Evolutionary conservation across 1,140 invertebrate genomes (phyloP), one percentile per base, ranked within the genome.

Genomic region (Sarcophaga bullata): DNA sequence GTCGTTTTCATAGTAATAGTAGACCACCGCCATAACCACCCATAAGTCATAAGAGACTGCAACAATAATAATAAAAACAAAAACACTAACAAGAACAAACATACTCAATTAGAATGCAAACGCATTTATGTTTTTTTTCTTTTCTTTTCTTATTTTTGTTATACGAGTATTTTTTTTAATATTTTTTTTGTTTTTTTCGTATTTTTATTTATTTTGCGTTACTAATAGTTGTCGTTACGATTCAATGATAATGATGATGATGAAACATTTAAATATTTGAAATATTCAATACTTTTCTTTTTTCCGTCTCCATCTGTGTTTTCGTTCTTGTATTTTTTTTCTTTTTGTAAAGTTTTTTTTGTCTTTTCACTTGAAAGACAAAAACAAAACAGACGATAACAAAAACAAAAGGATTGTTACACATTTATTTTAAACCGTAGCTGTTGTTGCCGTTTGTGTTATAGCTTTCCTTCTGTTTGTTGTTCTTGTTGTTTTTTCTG

Each of bases 191-290:
- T 8, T 15, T 13, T 58, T 58, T n/a, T n/a, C n/a, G 13, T 58
- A n/a, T 58, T 58, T 58, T 58, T 58, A 19, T 19, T 68, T 37
- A 37, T 37, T 68, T 68, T 68, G 62, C 62, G n/a, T 68, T 68
- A 68, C 62, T 68, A 68, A 68, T 68, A 68, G 62, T 68, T 68
- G 62, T 68, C 62, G 62, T 68, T 68, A 68, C 62, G n/a, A 68
- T 68, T 68, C 62, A 58, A 58, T 58, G 62, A 78, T 78, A 47
- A 78, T 78, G 62, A 78, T 78, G 73, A 78, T 78, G 75, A 78
- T 78, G 75, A 78, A 78, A 78, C 75, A 78, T 78, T 78, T 50
- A 78, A 50, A 50, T 78, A 78, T 78, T 78, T 52, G 17, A 78
- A 78, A 78, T 78, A 78, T 78, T 78, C 49, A 78, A 50, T 78